Evolutionary conservation across 2,797 vertebrate genomes (phyloP), one percentile per base, ranked within the genome.

Genomic region (Bufotes viridis): DNA sequence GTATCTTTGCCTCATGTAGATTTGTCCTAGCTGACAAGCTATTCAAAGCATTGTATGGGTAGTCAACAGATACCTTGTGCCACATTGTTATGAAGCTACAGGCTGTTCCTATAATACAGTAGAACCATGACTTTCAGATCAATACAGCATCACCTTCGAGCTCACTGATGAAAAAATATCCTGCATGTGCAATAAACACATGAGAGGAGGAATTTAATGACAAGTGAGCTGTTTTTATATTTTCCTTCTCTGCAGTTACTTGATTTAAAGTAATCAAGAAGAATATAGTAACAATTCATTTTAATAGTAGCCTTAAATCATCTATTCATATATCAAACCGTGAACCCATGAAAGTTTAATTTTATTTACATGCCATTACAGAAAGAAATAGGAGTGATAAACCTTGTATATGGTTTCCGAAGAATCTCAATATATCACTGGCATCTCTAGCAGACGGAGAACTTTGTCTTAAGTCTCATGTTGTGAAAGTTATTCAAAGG

Each of bases 231-330:
- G 42, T 74, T 85, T 88, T 85, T 81, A 81, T 88, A 84, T 88
- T 88, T 85, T 85, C 70, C 85, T 85, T 24, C 83, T 85, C 57
- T 85, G 87, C 78, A 81, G 87, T 88, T 85, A 88, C 81, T 88
- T 88, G 87, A 85, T 90, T 92, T 88, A 92, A 92, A 93, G 90
- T 90, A 91, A 92, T 93, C 87, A 91, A 81, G 79, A 78, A 57
- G 34, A 92, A 92, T 92, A 91, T 84, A 69, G 89, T 51, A 92
- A 90, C 87, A 92, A 91, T 83, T 91, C 10, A 87, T 90, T 90
- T 90, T 90, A 92, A 91, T 74, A 76, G 75, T 90, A 90, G 34
- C 88, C 82, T 91, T 91, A 92, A 91, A 93, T 88, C 22, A 10
- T 51, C 89, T 63, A 57, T 81, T 88, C 87, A 88, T 88, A 88